Percentiles rank a stretch among this genome's conserved stretches.
phyloP scores from a whole-genome alignment of 2,888 invertebrate species.

The Drosophila peninsularis region DNA sequence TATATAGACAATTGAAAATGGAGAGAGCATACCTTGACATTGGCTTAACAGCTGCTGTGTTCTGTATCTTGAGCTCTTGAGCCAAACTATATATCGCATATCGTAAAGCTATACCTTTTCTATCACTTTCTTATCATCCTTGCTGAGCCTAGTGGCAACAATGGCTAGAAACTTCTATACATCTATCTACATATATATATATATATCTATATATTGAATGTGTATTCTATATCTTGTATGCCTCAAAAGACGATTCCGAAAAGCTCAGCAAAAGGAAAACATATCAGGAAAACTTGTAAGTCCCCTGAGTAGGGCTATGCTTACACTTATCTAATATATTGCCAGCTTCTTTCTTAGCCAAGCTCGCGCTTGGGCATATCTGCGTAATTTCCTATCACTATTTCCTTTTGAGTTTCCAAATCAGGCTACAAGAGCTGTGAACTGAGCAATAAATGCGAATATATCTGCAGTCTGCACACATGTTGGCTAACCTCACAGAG shows the following conservation, averaged over 20 bases:
- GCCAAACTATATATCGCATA: too few relatives aligned
- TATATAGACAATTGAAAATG: too few relatives aligned
- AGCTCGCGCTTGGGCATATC: background rate
- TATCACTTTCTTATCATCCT: too few relatives aligned
- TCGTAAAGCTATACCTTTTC: too few relatives aligned
- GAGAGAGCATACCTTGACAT: too few relatives aligned
- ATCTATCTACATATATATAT: too few relatives aligned
- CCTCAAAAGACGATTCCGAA: too few relatives aligned
- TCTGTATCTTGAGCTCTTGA: background rate
- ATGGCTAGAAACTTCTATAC: too few relatives aligned
- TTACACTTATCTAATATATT: background rate
- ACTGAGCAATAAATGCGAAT: background rate
- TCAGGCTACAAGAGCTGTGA: conserved; percentile 1
- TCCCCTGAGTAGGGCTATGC: background rate
- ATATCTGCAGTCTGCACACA: background rate
- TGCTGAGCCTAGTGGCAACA: too few relatives aligned
- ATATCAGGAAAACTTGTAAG: too few relatives aligned
- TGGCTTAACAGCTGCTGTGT: background rate
- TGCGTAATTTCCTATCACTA: background rate
- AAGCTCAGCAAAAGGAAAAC: background rate
- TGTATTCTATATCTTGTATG: too few relatives aligned
- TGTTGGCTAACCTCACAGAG: background rate
- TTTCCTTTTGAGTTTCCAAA: background rate
- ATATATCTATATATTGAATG: too few relatives aligned
- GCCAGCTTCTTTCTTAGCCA: background rate